These are phyloP conservation scores for Tipula helvola DNA, from an alignment of 2,888 invertebrate genomes.

Conservation along the genomic window DNA sequence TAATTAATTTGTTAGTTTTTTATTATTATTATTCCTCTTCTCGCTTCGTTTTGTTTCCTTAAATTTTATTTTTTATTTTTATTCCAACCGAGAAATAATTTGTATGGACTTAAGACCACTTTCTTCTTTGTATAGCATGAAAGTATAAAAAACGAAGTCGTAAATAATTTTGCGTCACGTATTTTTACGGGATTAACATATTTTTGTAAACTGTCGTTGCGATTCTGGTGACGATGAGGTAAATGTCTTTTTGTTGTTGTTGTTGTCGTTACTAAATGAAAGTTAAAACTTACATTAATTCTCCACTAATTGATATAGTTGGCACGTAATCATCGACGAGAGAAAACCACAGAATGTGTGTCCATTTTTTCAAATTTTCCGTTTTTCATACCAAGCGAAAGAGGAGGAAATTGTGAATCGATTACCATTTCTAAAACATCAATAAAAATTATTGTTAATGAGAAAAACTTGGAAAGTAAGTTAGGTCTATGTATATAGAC, in stretches of 20 bases:
- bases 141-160: neutral
- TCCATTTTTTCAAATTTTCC: too few species aligned
- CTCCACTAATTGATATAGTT: neutral
- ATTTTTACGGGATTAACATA: neutral
- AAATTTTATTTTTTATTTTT: neutral
- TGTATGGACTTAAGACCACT: neutral
- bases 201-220: too few species aligned
- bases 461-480: too few species aligned
- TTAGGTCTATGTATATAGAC: too few species aligned
- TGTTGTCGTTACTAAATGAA: neutral
- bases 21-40: neutral
- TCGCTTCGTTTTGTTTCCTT: neutral
- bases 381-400: too few species aligned
- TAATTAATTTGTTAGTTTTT: neutral
- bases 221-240: too few species aligned
- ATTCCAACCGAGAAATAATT: neutral
- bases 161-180: neutral
- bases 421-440: too few species aligned
- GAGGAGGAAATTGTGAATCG: too few species aligned
- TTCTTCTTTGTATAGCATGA: neutral
- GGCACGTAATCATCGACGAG: neutral
- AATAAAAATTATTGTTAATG: too few species aligned
- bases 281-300: neutral
- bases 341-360: too few species aligned
- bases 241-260: neutral